Evolutionary conservation across 2,888 invertebrate genomes (phyloP), one percentile per base, ranked within the genome.

Genomic region (Spodoptera littoralis): DNA sequence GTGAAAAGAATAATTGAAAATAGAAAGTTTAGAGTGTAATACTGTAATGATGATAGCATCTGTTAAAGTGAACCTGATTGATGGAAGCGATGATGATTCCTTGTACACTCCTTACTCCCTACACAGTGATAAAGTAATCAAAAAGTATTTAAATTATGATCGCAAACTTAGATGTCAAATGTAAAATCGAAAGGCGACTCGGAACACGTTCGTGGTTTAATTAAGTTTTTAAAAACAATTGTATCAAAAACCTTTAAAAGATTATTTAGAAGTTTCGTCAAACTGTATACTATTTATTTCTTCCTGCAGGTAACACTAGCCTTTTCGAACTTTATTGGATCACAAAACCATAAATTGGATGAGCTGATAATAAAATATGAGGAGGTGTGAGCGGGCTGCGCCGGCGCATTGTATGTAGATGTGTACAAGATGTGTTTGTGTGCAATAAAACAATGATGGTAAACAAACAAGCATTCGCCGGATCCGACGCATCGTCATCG

Each of bases 361-460:
- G 73, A 54, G 42, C 45, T 45, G 77, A 65, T 76, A 76, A 48
- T 76, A 73, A 76, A 73, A 77, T 77, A 73, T 73, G 77, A 72
- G 61, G 45, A 66, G 77, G 66, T 77, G 73, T 42, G 45, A 47
- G 76, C 65, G 70, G 67, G 68, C 50, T 65, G 65, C 65, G 69
- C 67, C 27, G 60, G 54, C 61, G 69, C 70, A 82, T 84, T 84
- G 84, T 84, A 80, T 84, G 84, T 68, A 81, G 80, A 84, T 75
- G 69, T 59, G 72, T 41, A 53, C 55, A 57, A 66, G 71, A 73
- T 67, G 70, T 72, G 72, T 27, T 71, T 73, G 61, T 70, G 69
- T 70, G 74, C 78, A 87, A 87, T 84, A 86, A 88, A 84, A 88
- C 86, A 86, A 87, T 82, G 82, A 87, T 76, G 65, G 80, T 85